These are phyloP conservation scores for Setophaga kirtlandii DNA, from an alignment of 2,113 vertebrate genomes.

Conservation along the genomic window DNA sequence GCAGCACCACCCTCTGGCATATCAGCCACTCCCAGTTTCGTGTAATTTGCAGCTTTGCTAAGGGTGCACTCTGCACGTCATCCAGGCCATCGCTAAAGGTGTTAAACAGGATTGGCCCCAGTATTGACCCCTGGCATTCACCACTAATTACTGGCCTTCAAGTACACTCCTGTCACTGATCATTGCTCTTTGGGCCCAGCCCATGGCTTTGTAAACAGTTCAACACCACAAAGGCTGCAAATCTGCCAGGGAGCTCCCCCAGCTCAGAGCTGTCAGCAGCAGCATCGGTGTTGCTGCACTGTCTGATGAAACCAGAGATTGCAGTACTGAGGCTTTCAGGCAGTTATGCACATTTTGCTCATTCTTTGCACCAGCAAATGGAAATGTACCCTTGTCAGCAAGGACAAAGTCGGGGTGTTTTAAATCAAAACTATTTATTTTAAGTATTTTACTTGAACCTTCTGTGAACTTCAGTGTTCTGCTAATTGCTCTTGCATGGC, in stretches of 20 bases:
- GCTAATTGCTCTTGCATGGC: neutral
- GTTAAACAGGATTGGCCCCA: neutral
- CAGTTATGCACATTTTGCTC: neutral
- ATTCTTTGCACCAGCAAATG: neutral
- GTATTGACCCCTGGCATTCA: neutral
- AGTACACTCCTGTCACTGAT: neutral
- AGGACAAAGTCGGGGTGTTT: neutral
- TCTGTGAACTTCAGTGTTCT: neutral
- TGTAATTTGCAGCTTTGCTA: neutral
- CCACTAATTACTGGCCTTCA: neutral
- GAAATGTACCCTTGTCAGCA: neutral
- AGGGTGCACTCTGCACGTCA: neutral
- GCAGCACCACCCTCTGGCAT: neutral
- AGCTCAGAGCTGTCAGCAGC: neutral
- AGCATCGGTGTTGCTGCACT: neutral
- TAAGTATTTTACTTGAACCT: neutral
- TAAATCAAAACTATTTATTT: neutral
- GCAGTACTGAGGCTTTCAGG: neutral
- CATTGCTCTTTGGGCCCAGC: neutral
- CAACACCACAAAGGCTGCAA: fast-evolving
- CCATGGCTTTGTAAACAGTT: neutral
- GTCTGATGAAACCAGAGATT: neutral
- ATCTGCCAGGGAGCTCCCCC: neutral
- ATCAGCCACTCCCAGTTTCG: neutral
- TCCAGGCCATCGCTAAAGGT: neutral